phyloP scores from a whole-genome alignment of 2,888 invertebrate species.

The Meganola albula region DNA sequence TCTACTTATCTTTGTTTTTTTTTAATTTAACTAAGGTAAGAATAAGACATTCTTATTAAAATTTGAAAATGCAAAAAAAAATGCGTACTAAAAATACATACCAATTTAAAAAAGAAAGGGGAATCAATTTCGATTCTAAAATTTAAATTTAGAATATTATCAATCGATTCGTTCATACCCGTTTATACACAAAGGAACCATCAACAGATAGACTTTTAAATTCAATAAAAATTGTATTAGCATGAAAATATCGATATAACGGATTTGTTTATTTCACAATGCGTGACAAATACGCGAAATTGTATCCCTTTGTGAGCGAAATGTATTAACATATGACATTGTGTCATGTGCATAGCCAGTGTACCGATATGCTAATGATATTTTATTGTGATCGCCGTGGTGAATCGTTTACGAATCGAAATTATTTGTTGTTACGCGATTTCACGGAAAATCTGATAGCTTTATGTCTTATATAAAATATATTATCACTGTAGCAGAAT shows the following conservation, averaged over 20 bases:
- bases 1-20: no score
- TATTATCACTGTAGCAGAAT: conserved; percentile 15
- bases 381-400: conserved; percentile 44
- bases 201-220: conserved; percentile 43
- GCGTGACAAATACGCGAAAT: conserved; percentile 62
- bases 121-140: conserved; percentile 11
- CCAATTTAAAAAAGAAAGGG: no score
- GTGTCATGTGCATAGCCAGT: conserved; percentile 31
- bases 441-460: conserved; percentile 38
- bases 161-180: conserved; percentile 41
- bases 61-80: no score
- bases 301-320: conserved; percentile 52
- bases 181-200: conserved; percentile 45
- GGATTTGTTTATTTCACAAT: conserved; percentile 63
- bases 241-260: conserved; percentile 64
- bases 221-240: conserved; percentile 43
- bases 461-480: conserved; percentile 24
- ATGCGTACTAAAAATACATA: no score
- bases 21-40: no score
- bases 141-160: conserved; percentile 27
- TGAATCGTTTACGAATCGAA: conserved; percentile 35
- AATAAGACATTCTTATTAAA: no score
- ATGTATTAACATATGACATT: conserved; percentile 58
- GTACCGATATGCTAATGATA: conserved; percentile 43
- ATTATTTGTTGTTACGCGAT: conserved; percentile 38